A percentile compares a stretch with the other conserved stretches of the same genome.
phyloP scores from a whole-genome alignment of 1,140 invertebrate genomes.

The Chymomyza costata region DNA sequence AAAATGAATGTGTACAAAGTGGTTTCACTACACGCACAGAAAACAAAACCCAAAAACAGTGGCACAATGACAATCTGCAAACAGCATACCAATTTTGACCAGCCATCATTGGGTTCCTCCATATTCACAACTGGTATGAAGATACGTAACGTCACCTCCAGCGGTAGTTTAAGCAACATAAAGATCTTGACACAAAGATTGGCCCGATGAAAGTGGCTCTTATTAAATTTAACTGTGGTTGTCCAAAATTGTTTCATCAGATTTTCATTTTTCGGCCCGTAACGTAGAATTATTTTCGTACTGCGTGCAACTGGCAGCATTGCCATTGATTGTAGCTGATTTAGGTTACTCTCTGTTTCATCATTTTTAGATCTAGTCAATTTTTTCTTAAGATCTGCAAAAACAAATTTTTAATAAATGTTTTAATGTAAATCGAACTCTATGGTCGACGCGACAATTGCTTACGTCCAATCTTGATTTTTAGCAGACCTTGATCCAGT shows the following conservation, averaged over 20 bases:
- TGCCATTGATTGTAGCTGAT: neutral
- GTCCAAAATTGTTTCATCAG: neutral
- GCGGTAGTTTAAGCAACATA: neutral
- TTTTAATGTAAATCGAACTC: too few relatives aligned
- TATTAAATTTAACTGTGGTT: neutral
- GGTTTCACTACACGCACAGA: constrained; percentile 7
- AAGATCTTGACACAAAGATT: neutral
- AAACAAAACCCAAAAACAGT: neutral
- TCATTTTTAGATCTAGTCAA: too few relatives aligned
- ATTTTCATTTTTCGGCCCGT: neutral
- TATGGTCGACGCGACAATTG: neutral
- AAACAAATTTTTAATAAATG: too few relatives aligned
- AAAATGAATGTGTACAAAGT: neutral
- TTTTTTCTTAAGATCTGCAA: too few relatives aligned
- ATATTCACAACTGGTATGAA: constrained; percentile 23
- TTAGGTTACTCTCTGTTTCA: too few relatives aligned
- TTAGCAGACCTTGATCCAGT: constrained; percentile 16
- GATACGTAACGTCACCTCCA: constrained; percentile 7
- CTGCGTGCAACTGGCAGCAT: neutral
- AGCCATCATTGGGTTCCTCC: constrained; percentile 23
- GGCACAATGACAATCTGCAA: constrained; percentile 23
- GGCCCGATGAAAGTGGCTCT: neutral
- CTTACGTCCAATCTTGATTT: constrained; percentile 3
- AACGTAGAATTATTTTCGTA: neutral
- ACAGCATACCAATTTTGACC: constrained; percentile 35